phyloP scores from a whole-genome alignment of 2,113 vertebrate genomes.

The Coracopsis vasa region DNA sequence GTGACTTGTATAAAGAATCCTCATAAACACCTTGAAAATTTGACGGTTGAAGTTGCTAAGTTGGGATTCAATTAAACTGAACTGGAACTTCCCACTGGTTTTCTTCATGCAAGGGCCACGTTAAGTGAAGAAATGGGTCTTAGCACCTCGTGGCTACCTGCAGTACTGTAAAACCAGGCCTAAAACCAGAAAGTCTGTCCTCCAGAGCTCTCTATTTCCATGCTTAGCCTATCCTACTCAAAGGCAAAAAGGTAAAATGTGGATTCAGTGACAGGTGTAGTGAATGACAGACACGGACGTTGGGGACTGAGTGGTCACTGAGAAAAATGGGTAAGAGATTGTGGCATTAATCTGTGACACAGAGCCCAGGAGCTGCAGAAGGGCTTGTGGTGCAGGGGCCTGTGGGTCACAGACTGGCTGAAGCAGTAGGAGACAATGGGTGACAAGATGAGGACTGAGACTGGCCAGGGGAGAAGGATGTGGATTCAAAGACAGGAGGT shows the following conservation, averaged over 20 bases:
- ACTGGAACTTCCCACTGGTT: not conserved
- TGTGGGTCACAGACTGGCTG: not conserved
- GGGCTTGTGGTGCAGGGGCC: rapidly evolving
- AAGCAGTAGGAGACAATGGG: not conserved
- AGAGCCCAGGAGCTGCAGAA: not conserved
- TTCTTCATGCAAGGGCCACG: not conserved
- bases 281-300: not conserved
- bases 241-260: not conserved
- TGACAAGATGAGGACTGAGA: not conserved
- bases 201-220: not conserved
- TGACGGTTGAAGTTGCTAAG: not conserved
- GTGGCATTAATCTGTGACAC: not conserved
- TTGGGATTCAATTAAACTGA: not conserved
- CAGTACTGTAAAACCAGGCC: not conserved
- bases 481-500: not conserved
- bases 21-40: not conserved
- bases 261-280: not conserved
- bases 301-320: not conserved
- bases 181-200: not conserved
- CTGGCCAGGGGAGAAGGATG: not conserved
- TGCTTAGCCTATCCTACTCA: not conserved
- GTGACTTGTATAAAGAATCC: not conserved
- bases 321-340: not conserved
- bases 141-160: not conserved
- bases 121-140: not conserved